Evolutionary conservation across 30 jellyfish, hydroid and myxozoan species (phyloP), one percentile per base, ranked within the genome.

Genomic region (Hydractinia echinata): DNA sequence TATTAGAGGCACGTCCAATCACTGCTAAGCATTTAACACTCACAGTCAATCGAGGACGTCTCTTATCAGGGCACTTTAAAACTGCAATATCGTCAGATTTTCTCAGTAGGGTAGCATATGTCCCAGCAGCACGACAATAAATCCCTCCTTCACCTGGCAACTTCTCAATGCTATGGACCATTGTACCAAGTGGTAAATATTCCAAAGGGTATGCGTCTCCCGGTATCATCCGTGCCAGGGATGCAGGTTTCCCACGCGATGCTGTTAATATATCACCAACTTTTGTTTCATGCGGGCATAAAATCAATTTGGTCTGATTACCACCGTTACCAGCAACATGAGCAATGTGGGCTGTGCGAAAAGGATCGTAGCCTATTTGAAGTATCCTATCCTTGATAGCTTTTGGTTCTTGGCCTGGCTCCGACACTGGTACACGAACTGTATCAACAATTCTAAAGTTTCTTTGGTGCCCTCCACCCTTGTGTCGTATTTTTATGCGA

Each of bases 171-270:
- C 76, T 86, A 88, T 89, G 95, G 14, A 95, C 99, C 88, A 73
- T 88, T 44, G 97, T 83, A 4, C 96, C 96, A 20, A 89, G 49
- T 49, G 99, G 99, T 61, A 95, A 67, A 10, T 84, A 72, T 72
- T 90, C 69, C n/a, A 95, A 81, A 5, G 99, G 99, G 69, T 88
- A 89, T 14, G 99, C 96, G 77, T 95, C 99, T 3, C 99, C 99
- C 4, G 95, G 88, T 44, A 89, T 77, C 54, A 95, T 81, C 51
- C 84, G 60, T 8, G 97, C 96, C 5, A 89, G 83, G 10, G 97
- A 90, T 39, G 10, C 84, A 4, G 99, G 99, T 71, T 72, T 83
- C 15, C 92, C 97, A 30, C 99, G 90, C 14, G 97, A 95, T 18
- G 97, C 96, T 20, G 96, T 89, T 48, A 88, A 49, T 4, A 88